Conservation (phyloP, 2,797 vertebrate genomes). For the Typhlichthys subterraneus region DNA sequence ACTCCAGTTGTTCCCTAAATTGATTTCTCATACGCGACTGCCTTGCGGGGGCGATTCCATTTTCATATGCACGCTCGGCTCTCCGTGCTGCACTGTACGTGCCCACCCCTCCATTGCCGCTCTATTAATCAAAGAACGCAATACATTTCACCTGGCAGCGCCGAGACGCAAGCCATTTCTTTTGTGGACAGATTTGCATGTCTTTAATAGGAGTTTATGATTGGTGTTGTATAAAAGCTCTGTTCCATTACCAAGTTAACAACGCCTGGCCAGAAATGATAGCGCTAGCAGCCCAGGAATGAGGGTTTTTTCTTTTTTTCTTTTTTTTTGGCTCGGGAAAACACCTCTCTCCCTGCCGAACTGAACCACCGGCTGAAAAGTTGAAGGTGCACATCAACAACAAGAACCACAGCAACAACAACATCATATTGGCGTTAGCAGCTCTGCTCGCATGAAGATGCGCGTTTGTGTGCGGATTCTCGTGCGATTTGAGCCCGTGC, state of each 20-base stretch:
- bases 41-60: conserved; percentile 73
- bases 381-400: not conserved
- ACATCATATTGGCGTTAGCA: not conserved
- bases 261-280: not conserved
- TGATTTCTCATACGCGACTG: conserved; percentile 77
- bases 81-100: conserved; percentile 28
- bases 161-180: conserved; percentile 40
- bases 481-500: conserved; percentile 2
- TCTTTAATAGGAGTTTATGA: conserved; percentile 44
- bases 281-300: not conserved
- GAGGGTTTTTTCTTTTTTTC: not conserved
- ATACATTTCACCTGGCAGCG: conserved; percentile 56
- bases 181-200: conserved; percentile 41
- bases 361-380: not conserved
- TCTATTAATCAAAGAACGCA: conserved; percentile 71
- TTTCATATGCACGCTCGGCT: conserved; percentile 68
- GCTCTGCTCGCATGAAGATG: conserved; percentile 12
- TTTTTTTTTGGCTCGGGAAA: not conserved
- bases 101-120: conserved; percentile 35
- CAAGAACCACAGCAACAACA: not conserved
- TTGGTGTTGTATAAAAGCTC: conserved; percentile 18
- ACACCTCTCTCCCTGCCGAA: too few relatives aligned
- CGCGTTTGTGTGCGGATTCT: not conserved
- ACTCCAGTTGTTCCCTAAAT: conserved; percentile 76
- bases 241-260: conserved; percentile 11